Evolutionary conservation across 2,797 vertebrate species (phyloP), one percentile per base, ranked within the genome.

Genomic region (Tauraco hartlaubi): DNA sequence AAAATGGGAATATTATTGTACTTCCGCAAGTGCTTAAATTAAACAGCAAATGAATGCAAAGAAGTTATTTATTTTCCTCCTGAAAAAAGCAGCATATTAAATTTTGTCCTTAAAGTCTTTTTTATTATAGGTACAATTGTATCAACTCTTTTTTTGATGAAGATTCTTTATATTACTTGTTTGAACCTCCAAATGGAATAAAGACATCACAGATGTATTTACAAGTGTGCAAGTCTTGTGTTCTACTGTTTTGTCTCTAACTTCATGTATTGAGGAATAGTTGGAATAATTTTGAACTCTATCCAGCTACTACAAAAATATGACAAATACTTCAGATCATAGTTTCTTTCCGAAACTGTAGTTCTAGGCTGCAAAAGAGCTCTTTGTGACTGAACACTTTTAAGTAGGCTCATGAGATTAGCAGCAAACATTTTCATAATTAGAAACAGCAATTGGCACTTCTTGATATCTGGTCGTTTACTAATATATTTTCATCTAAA

Each of bases 401-500:
- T 88, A 96, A 95, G 25, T 66, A 91, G 63, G 78, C 33, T 94
- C 55, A 85, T 64, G 78, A 93, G 83, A 96, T 91, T 83, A 91
- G 26, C 49, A 85, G 56, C 51, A 97, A 97, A 94, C 13, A 88
- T 91, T 96, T 97, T 95, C 35, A 39, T 92, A 96, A 93, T 91
- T 88, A 82, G 85, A 95, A 97, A 76, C n/a, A 91, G 46, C 39
- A 95, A 72, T 48, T 88, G 41, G 16, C 25, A 71, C 43, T 94
- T 92, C 82, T 94, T 91, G 82, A 90, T 95, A 92, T 66, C 67
- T 91, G 17, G 18, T 63, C 44, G 20, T 82, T 73, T 85, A 79
- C 37, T 59, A 80, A 94, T 72, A 46, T 88, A 80, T 95, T 97
- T 97, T 92, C 3, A 80, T 91, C 94, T 93, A 77, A 64, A 88